phyloP scores from a whole-genome alignment of 2,888 invertebrate genomes.

The Calliopum simillimum region DNA sequence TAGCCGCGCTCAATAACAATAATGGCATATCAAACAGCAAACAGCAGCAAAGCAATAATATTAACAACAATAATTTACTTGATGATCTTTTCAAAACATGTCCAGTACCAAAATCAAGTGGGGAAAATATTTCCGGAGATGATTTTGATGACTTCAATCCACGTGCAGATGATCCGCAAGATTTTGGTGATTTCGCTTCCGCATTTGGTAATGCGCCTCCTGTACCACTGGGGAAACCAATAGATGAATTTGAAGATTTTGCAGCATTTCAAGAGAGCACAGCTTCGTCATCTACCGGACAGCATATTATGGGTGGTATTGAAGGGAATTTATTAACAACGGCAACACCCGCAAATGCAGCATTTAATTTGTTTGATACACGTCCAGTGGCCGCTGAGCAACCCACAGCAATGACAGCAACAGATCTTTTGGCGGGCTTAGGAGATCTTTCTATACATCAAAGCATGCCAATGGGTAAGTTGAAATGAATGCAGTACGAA shows the following conservation, averaged over 20 bases:
- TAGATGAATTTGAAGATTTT: conserved; percentile 86
- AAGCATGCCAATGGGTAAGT: conserved; percentile 66
- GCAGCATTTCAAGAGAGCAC: conserved; percentile 73
- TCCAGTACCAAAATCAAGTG: conserved; percentile 51
- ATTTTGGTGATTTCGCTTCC: conserved; percentile 84
- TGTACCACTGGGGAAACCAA: conserved; percentile 48
- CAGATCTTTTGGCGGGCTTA: conserved; percentile 69
- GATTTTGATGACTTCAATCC: conserved; percentile 67
- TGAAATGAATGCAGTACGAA: conserved; percentile 3
- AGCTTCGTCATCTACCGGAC: conserved; percentile 28
- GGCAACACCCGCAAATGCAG: conserved; percentile 57
- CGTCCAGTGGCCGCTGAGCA: conserved; percentile 40
- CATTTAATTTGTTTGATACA: conserved; percentile 59
- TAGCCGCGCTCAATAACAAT: conserved; percentile 42
- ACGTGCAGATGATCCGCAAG: conserved; percentile 68
- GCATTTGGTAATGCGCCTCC: conserved; percentile 71
- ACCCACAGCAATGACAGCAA: conserved; percentile 50
- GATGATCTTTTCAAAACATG: conserved; percentile 73
- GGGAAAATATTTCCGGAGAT: conserved; percentile 66
- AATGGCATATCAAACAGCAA: conserved; percentile 40
- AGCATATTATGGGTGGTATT: conserved; percentile 42
- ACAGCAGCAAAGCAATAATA: conserved; percentile 52
- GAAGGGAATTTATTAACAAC: conserved; percentile 53
- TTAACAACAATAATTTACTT: conserved; percentile 68
- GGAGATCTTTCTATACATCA: conserved; percentile 66